These are phyloP conservation scores for Pedetes capensis DNA, from an alignment of 2,113 vertebrate species.

Conservation along the genomic window DNA sequence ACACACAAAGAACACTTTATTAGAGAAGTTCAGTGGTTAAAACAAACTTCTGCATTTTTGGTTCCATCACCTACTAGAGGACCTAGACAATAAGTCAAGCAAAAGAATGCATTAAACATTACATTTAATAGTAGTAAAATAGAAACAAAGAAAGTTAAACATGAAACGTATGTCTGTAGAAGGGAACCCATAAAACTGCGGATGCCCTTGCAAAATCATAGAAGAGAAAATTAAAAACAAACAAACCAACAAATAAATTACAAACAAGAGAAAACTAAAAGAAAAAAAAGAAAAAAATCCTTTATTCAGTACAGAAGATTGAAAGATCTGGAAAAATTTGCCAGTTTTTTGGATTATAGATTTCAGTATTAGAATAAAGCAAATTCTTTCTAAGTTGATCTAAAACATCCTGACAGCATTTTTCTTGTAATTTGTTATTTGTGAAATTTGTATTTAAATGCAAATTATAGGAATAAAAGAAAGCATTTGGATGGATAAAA, in stretches of 20 bases:
- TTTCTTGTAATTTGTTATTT: not conserved
- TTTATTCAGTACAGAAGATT: not conserved
- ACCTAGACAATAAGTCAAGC: not conserved
- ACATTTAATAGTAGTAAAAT: not conserved
- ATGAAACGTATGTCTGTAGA: not conserved
- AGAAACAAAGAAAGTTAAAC: not conserved
- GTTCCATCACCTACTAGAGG: not conserved
- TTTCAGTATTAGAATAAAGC: not conserved
- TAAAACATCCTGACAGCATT: not conserved
- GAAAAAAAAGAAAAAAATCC: not conserved
- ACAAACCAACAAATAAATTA: too few relatives aligned
- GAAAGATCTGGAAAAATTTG: not conserved
- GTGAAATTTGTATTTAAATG: not conserved
- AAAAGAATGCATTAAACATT: not conserved
- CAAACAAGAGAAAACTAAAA: too few relatives aligned
- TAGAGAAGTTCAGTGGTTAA: not conserved
- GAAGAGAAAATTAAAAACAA: not conserved
- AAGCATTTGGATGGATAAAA: not conserved
- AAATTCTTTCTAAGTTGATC: not conserved
- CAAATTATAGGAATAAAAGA: not conserved
- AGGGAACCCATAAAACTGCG: too few relatives aligned
- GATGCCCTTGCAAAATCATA: not conserved
- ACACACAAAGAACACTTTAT: too few relatives aligned
- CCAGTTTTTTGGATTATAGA: not conserved
- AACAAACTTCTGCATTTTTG: not conserved